A percentile compares a stretch with the other conserved stretches of the same genome.
These are phyloP conservation scores for Popillia japonica DNA, from an alignment of 1,140 invertebrate genomes.

Conservation along the genomic window DNA sequence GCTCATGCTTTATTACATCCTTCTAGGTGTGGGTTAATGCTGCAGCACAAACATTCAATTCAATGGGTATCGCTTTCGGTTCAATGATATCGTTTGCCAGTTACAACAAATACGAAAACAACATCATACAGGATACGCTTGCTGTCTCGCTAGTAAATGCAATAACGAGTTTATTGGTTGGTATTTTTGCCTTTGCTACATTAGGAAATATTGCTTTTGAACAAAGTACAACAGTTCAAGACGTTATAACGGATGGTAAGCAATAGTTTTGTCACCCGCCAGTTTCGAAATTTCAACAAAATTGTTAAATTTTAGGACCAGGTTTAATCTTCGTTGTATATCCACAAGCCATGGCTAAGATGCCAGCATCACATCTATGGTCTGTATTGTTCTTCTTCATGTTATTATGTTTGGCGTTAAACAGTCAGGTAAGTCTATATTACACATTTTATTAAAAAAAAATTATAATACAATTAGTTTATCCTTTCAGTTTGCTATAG, in stretches of 20 bases:
- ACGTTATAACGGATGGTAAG: constrained; percentile 86
- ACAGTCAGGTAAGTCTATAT: constrained; percentile 79
- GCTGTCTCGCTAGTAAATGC: constrained; percentile 84
- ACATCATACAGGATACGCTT: constrained; percentile 84
- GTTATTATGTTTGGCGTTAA: constrained; percentile 87
- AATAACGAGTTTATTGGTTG: constrained; percentile 83
- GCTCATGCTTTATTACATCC: constrained; percentile 17
- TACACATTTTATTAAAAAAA: not conserved
- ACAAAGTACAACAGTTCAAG: constrained; percentile 77
- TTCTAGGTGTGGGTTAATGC: constrained; percentile 89
- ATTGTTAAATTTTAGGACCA: constrained; percentile 72
- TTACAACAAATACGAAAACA: constrained; percentile 93
- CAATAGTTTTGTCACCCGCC: constrained; percentile 38
- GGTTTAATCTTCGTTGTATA: constrained; percentile 90
- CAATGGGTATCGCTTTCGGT: constrained; percentile 89
- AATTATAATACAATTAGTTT: not conserved
- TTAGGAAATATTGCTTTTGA: constrained; percentile 87
- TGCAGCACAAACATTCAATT: constrained; percentile 92
- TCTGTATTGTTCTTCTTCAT: constrained; percentile 90
- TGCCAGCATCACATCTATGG: constrained; percentile 87
- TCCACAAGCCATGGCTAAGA: constrained; percentile 87
- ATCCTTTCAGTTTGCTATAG: constrained; percentile 80
- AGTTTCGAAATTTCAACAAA: not conserved
- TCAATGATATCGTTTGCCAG: constrained; percentile 95
- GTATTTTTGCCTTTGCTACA: constrained; percentile 87